Evolutionary conservation across 1,140 invertebrate genomes (phyloP), one percentile per base, ranked within the genome.

Genomic region (Gryllus bimaculatus): DNA sequence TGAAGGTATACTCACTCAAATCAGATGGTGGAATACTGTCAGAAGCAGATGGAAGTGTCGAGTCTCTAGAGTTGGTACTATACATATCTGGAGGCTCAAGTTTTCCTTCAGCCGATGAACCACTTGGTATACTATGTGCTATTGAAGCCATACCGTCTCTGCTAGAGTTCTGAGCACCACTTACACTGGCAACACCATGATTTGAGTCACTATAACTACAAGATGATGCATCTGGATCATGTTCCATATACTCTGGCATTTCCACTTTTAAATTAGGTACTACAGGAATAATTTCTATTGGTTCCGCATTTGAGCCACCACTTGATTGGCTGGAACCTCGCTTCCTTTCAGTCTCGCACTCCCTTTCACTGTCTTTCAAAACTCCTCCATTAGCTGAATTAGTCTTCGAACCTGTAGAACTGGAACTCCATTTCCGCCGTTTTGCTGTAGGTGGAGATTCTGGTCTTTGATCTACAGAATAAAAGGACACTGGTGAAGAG

Each of bases 261-360:
- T 87, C 87, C 74, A 87, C 54, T 81, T 88, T 87, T 18, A 87
- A 82, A 81, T 86, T 87, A 81, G 87, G 86, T 85, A 88, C 86
- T 8, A 88, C 82, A 15, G 86, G 86, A 80, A 87, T 87, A 66
- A 87, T 87, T 84, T 88, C 86, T 26, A 87, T 86, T 0, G 86
- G 86, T 80, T 87, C 75, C 6, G 15, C 20, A 73, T 77, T 80
- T 73, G 79, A 74, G n/a, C 13, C 47, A 15, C 15, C 21, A 79
- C 10, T 47, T 15, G 48, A 66, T 20, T 76, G 75, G 47, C 12
- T 21, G 21, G 47, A 49, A 47, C 76, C 20, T 15, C 47, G 47
- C n/a, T 47, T 76, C n/a, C 74, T 76, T 54, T 75, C 74, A 49
- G 73, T 75, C 18, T 79, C 79, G 8, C 20, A 21, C 7, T 79